These are phyloP conservation scores for Ctenoplectra terminalis DNA, from an alignment of 1,140 invertebrate genomes.

Conservation along the genomic window DNA sequence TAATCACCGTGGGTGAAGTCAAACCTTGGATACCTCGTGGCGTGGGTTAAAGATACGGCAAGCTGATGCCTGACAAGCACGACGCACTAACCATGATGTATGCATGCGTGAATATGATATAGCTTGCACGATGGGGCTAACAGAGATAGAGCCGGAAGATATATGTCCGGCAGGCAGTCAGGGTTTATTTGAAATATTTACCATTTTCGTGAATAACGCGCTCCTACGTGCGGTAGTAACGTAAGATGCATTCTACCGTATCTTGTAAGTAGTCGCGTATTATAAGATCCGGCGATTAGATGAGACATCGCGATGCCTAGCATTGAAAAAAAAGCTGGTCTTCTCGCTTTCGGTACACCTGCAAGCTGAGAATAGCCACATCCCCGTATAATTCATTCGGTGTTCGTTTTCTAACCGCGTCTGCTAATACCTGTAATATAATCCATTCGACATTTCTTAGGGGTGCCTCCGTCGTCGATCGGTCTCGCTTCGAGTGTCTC, in stretches of 20 bases:
- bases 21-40: conserved; percentile 38
- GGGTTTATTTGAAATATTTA: conserved; percentile 70
- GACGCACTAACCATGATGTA: conserved; percentile 63
- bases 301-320: conserved; percentile 18
- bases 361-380: conserved; percentile 21
- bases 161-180: conserved; percentile 54
- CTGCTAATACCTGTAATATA: conserved; percentile 23
- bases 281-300: conserved; percentile 59
- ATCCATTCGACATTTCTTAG: conserved; percentile 3
- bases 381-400: conserved; percentile 22
- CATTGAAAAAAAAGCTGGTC: conserved; percentile 10
- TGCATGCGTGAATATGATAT: conserved; percentile 67
- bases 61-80: conserved; percentile 47
- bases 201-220: conserved; percentile 68
- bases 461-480: not conserved
- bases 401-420: conserved; percentile 37
- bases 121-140: conserved; percentile 49
- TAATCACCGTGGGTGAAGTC: conserved; percentile 34
- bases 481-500: not conserved
- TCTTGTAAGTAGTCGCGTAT: conserved; percentile 58
- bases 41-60: conserved; percentile 28
- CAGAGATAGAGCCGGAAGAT: conserved; percentile 63
- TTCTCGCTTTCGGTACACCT: conserved; percentile 30
- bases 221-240: conserved; percentile 55
- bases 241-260: conserved; percentile 58